phyloP scores from a whole-genome alignment of 1,140 invertebrate species.

The Megathymus violae region DNA sequence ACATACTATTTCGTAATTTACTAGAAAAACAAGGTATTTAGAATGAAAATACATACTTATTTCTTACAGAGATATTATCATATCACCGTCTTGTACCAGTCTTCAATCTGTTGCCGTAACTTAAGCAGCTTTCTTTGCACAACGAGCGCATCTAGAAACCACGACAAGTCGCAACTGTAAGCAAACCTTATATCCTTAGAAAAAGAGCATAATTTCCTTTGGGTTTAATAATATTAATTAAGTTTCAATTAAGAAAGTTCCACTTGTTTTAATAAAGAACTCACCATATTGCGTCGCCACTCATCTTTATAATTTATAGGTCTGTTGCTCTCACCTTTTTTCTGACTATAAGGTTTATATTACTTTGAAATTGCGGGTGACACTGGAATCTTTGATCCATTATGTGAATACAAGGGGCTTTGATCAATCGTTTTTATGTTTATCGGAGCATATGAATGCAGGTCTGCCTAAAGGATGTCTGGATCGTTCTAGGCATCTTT shows the following conservation, averaged over 20 bases:
- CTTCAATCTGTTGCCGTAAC: slow-evolving; percentile 1
- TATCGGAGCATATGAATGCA: slow-evolving; percentile 4
- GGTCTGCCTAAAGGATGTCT: background rate
- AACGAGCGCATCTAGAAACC: slow-evolving; percentile 44
- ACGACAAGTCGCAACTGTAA: slow-evolving; percentile 31
- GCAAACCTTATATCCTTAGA: slow-evolving; percentile 6
- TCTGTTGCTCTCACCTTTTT: background rate
- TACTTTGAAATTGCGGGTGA: background rate
- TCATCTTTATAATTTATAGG: slow-evolving; percentile 22
- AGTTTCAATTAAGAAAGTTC: slow-evolving; percentile 31
- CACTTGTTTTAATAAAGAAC: slow-evolving; percentile 33
- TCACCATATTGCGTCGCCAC: slow-evolving; percentile 11
- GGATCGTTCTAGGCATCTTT: background rate
- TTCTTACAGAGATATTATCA: too few species aligned
- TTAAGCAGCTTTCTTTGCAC: slow-evolving; percentile 41
- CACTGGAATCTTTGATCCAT: slow-evolving; percentile 14
- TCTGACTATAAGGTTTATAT: background rate
- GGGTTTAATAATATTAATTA: slow-evolving; percentile 19
- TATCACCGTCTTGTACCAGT: too few species aligned
- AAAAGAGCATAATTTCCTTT: slow-evolving; percentile 15
- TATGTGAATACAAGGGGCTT: slow-evolving; percentile 6
- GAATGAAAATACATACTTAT: too few species aligned
- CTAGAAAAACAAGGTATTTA: too few species aligned
- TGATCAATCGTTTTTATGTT: slow-evolving; percentile 27
- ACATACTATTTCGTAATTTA: too few species aligned